Evolutionary conservation across 2,888 invertebrate genomes (phyloP).

Genomic region (Xanthorhoe designata): DNA sequence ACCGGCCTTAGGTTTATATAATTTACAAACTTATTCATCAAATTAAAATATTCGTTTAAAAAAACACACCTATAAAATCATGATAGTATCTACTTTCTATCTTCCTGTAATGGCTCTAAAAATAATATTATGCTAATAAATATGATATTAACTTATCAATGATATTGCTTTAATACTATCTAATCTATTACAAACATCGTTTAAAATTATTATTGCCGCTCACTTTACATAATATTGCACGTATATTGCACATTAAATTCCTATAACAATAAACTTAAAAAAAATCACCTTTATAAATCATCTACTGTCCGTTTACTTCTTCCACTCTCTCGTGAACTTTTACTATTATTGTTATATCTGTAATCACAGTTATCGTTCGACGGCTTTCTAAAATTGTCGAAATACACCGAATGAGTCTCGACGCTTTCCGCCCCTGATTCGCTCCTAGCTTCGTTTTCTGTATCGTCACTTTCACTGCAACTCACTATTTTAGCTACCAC

Average conservation of each 20-base stretch:
- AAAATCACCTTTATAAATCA: constrained; percentile 48
- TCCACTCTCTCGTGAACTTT: constrained; percentile 56
- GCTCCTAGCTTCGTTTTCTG: constrained; percentile 92
- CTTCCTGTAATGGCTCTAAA: constrained; percentile 12
- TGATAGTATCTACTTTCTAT: constrained; percentile 14
- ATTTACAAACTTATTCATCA: constrained; percentile 17
- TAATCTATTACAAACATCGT: neutral
- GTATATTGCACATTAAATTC: constrained; percentile 57
- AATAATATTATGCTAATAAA: neutral
- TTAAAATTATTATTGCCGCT: constrained; percentile 30
- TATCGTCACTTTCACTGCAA: constrained; percentile 91
- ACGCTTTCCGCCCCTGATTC: constrained; percentile 95
- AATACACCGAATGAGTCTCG: constrained; percentile 94
- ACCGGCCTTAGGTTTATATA: constrained; percentile 68
- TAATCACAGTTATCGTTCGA: constrained; percentile 55
- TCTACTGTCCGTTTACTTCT: constrained; percentile 50
- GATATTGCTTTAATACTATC: neutral
- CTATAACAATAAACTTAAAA: constrained; percentile 46
- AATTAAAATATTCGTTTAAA: neutral
- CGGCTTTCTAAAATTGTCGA: constrained; percentile 88
- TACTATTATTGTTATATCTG: constrained; percentile 52
- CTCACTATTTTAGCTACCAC: constrained; percentile 83
- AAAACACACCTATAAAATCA: constrained; percentile 9
- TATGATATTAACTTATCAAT: neutral
- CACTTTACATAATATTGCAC: constrained; percentile 62